Evolutionary conservation across 2,113 vertebrate genomes (phyloP).

Genomic region (Oriolus oriolus): DNA sequence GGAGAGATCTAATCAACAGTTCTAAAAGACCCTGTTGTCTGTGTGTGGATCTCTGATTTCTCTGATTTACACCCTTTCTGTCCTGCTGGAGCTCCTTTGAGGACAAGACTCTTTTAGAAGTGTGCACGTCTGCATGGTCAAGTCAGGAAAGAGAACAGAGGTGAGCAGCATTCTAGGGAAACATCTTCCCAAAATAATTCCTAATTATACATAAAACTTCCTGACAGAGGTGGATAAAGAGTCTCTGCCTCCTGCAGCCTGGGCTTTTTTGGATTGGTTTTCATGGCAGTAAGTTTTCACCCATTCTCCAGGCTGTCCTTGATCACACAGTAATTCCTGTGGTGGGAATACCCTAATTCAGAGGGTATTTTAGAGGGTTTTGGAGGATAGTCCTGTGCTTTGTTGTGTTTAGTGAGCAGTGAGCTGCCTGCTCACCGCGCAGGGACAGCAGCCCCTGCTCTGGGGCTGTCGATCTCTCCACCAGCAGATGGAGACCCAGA

Average conservation of each 20-base stretch:
- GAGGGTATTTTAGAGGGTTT: neutral
- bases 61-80: neutral
- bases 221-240: neutral
- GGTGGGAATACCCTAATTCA: neutral
- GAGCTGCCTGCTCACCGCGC: neutral
- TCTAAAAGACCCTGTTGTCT: neutral
- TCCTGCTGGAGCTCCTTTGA: neutral
- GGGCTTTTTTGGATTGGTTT: neutral
- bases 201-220: neutral
- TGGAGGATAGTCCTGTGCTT: fast-evolving
- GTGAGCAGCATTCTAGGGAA: neutral
- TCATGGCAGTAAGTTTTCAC: neutral
- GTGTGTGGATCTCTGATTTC: neutral
- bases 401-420: neutral
- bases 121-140: neutral
- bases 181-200: neutral
- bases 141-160: neutral
- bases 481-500: conserved; percentile 44
- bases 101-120: neutral
- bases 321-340: neutral
- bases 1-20: neutral
- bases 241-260: neutral
- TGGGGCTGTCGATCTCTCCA: neutral
- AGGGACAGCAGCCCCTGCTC: neutral
- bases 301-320: neutral